Evolutionary conservation across 2,797 vertebrate species (phyloP).

Genomic region (Eleutherodactylus coqui): DNA sequence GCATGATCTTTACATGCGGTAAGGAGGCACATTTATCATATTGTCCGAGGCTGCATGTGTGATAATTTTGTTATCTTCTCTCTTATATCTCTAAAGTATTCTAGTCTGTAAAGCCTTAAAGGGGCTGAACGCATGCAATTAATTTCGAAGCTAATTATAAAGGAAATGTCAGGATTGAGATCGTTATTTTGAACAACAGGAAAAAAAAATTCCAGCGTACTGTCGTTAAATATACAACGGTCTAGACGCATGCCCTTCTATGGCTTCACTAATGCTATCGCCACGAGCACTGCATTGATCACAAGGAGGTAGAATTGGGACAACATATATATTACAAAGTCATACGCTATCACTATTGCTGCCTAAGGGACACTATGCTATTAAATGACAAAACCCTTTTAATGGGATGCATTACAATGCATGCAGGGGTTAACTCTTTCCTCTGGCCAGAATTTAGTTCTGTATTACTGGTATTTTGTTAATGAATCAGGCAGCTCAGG

Average conservation of each 20-base stretch:
- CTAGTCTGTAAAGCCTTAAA: neutral
- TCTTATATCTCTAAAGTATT: neutral
- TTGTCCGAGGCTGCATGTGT: conserved; percentile 43
- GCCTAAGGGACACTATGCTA: neutral
- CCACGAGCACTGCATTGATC: neutral
- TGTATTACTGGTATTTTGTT: no score
- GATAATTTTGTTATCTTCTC: conserved; percentile 25
- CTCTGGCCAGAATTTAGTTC: no score
- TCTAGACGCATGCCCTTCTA: neutral
- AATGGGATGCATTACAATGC: no score
- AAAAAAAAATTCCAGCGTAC: neutral
- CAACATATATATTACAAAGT: neutral
- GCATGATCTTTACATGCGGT: conserved; percentile 40
- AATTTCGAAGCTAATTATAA: neutral
- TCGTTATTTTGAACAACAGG: neutral
- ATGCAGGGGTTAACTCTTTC: no score
- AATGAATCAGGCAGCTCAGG: no score
- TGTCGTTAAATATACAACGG: neutral
- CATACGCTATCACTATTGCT: neutral
- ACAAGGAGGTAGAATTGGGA: neutral
- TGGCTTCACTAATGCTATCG: neutral
- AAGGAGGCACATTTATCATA: conserved; percentile 46
- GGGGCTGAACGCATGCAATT: neutral
- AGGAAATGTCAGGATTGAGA: neutral
- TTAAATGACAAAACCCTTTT: no score